phyloP scores from a whole-genome alignment of 1,140 invertebrate species.

The Orius insidiosus region DNA sequence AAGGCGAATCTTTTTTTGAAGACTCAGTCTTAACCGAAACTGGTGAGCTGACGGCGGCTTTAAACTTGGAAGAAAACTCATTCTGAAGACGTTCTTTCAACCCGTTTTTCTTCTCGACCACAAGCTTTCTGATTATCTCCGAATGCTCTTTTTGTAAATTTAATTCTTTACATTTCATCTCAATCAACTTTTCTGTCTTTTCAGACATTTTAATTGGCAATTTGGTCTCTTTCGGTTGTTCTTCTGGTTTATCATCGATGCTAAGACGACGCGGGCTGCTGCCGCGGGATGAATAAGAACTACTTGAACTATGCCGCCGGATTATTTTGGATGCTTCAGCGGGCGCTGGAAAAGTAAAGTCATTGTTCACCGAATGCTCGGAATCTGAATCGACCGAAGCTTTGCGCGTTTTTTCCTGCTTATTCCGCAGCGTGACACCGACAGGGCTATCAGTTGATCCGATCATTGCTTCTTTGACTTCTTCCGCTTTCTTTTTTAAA shows the following conservation, averaged over 20 bases:
- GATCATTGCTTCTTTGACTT: constrained; percentile 37
- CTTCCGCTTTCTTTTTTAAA: constrained; percentile 24
- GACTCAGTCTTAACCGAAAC: too few species aligned
- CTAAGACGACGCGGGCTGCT: constrained; percentile 26
- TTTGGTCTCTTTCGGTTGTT: not conserved
- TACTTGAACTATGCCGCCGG: constrained; percentile 48
- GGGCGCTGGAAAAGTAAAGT: constrained; percentile 25
- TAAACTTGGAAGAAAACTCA: constrained; percentile 12
- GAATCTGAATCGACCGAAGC: constrained; percentile 21
- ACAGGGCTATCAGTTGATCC: constrained; percentile 13
- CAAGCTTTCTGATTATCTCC: constrained; percentile 10
- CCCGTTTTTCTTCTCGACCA: constrained; percentile 15
- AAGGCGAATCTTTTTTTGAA: too few species aligned
- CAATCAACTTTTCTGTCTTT: constrained; percentile 10
- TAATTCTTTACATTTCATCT: constrained; percentile 22
- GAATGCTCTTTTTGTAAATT: constrained; percentile 24
- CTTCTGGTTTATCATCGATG: not conserved
- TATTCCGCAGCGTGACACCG: constrained; percentile 9
- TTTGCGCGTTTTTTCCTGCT: constrained; percentile 12
- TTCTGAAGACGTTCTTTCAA: constrained; percentile 14
- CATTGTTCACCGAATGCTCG: constrained; percentile 2
- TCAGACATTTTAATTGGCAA: constrained; percentile 7
- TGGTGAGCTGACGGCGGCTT: not conserved
- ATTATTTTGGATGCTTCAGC: constrained; percentile 63
- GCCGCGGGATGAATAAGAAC: constrained; percentile 58